Conservation (phyloP, 2,888 invertebrate species). For the Acheta domesticus region DNA sequence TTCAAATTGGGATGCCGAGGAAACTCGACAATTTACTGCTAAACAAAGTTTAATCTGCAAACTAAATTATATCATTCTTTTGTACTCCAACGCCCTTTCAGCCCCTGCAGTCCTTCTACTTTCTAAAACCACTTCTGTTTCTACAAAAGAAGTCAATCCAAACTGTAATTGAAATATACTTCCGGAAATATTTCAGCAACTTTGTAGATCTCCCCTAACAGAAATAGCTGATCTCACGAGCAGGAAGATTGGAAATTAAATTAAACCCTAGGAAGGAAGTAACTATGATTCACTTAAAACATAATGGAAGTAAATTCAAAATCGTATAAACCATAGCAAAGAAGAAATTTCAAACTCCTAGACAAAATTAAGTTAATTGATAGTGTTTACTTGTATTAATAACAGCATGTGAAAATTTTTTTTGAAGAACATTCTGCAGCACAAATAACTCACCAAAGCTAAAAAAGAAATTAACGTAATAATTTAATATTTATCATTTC, state of each 20-base stretch:
- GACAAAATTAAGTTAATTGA: too few relatives aligned
- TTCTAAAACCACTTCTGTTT: not conserved
- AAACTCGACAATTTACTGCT: not conserved
- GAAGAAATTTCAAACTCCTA: too few relatives aligned
- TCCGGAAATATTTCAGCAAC: not conserved
- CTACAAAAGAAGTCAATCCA: not conserved
- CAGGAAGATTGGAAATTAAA: not conserved
- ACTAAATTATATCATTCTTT: conserved; percentile 5
- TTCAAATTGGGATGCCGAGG: not conserved
- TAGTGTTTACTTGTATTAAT: too few relatives aligned
- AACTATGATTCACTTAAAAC: not conserved
- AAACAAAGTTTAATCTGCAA: not conserved
- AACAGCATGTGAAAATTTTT: too few relatives aligned
- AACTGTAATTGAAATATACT: not conserved
- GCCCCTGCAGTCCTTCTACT: not conserved
- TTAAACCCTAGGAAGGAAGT: not conserved
- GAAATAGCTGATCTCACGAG: not conserved
- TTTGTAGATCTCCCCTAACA: not conserved
- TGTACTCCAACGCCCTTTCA: conserved; percentile 18
- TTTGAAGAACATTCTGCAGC: too few relatives aligned
- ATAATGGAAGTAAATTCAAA: too few relatives aligned
- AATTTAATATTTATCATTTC: too few relatives aligned
- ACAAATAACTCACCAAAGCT: too few relatives aligned
- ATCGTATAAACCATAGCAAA: too few relatives aligned
- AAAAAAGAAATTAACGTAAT: too few relatives aligned